Base-by-base conservation (phyloP, 2,888 invertebrate genomes). In the Augochlorella aurata region DNA sequence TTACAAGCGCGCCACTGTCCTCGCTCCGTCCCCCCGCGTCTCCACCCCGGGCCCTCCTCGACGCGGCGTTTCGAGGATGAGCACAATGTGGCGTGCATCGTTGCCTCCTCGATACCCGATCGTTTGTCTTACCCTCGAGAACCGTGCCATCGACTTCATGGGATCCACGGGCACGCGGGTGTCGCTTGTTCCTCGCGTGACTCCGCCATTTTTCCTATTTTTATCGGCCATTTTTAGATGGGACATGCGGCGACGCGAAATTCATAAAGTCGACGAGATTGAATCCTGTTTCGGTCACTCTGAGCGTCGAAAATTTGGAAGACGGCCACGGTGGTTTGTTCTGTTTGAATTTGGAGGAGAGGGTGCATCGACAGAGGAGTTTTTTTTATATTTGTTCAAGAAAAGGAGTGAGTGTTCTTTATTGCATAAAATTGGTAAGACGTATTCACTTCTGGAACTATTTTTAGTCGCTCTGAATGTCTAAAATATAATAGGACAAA, bases 1-100 rank as follows among this genome's bases (percentile, higher is more conserved):
- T 88, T 88, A 90, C 89, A 85, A 89, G 85, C 82, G 71, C 74
- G 77, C 75, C 74, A 75, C 82, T 74, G 69, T 86, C 82, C 72
- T 54, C 78, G 66, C 69, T 72, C 71, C 54, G 61, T 38, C 72
- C 47, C 61, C 21, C 24, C 29, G 12, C 21, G 54, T 54, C 21
- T 21, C 54, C 21, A 12, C 54, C 54, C 54, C 54, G 54, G 12
- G 21, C 21, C 54, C 54, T 21, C 12, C 24, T 10, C 58, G 18
- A 38, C 44, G 18, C n/a, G 18, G 14, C 52, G 70, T 72, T 78
- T 70, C 74, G 72, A 67, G 66, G 76, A 82, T 74, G 77, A 54
- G 50, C 74, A 38, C 49, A 58, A 29, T 74, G 69, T 71, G 50
- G 29, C 24, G 69, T 61, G 68, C 63, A 58, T 67, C 66, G 66